A percentile compares a stretch with the other conserved stretches of the same genome.
Conservation (phyloP, 2,888 invertebrate genomes). For the Plebejus anna region DNA sequence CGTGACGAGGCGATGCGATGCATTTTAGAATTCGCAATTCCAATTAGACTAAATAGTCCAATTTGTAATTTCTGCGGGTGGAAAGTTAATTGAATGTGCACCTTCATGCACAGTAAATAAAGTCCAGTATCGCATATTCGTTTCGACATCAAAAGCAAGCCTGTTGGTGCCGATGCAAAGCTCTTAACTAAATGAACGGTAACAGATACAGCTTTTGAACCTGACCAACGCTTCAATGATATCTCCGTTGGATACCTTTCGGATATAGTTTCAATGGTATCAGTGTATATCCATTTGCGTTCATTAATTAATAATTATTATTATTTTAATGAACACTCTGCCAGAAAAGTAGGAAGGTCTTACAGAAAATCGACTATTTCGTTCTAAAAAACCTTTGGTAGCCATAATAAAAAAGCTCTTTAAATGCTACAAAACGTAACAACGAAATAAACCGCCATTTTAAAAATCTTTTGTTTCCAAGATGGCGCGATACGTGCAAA, state of each 20-base stretch:
- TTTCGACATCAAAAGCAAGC: neutral
- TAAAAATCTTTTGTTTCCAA: constrained; percentile 16
- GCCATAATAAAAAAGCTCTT: neutral
- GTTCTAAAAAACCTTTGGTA: no score
- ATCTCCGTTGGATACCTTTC: neutral
- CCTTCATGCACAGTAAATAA: no score
- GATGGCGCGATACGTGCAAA: constrained; percentile 11
- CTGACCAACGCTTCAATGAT: neutral
- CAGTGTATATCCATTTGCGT: neutral
- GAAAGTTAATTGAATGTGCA: no score
- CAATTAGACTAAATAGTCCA: no score
- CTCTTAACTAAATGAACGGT: neutral
- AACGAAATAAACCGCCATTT: neutral
- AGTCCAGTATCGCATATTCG: no score
- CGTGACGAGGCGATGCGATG: no score
- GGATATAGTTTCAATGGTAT: neutral
- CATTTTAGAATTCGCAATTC: no score
- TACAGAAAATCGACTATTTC: no score
- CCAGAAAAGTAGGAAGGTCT: neutral
- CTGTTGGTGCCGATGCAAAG: neutral
- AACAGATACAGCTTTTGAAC: neutral
- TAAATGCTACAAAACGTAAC: neutral
- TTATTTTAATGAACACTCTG: neutral
- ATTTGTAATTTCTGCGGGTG: no score
- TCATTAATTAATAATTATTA: neutral